Evolutionary conservation across 2,888 invertebrate genomes (phyloP).

Genomic region (Minunthozetes semirufus): DNA sequence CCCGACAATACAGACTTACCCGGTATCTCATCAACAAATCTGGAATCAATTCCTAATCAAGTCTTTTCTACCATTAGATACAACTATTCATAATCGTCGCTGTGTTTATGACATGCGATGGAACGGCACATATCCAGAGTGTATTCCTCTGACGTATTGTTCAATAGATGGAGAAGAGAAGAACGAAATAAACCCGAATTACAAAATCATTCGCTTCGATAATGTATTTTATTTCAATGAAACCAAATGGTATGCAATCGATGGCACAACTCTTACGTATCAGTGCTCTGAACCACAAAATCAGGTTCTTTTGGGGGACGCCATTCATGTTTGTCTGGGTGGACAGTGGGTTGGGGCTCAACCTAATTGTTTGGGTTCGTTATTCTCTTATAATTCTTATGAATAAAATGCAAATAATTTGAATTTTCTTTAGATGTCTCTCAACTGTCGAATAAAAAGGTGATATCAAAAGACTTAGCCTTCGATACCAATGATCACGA

Average conservation of each 20-base stretch:
- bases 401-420: background rate
- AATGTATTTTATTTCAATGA: constrained; percentile 12
- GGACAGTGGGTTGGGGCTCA: background rate
- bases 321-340: background rate
- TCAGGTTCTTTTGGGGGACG: background rate
- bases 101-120: constrained; percentile 17
- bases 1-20: constrained; percentile 8
- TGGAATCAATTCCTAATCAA: background rate
- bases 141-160: background rate
- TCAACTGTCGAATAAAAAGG: background rate
- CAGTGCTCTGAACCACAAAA: background rate
- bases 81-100: background rate
- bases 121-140: constrained; percentile 12
- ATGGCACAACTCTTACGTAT: background rate
- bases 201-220: background rate
- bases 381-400: background rate
- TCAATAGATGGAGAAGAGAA: background rate
- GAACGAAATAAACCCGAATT: background rate
- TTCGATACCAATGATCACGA: background rate
- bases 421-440: background rate
- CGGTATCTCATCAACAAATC: background rate
- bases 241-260: constrained; percentile 12
- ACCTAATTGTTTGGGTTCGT: background rate
- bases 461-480: background rate
- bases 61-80: background rate